phyloP scores from a whole-genome alignment of 2,888 invertebrate genomes.

The Lasius fuliginosus region DNA sequence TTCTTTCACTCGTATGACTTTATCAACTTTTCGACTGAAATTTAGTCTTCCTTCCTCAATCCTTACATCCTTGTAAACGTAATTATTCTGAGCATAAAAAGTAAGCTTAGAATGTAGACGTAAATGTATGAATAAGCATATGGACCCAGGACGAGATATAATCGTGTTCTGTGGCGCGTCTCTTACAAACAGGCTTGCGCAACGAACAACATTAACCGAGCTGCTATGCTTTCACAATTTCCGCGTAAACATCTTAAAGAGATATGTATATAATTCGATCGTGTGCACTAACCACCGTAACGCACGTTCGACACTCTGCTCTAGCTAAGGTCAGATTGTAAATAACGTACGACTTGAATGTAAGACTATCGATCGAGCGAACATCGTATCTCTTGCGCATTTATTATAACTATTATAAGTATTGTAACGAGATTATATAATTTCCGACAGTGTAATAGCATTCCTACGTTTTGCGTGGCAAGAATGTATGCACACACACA shows the following conservation, averaged over 20 bases:
- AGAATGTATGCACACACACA: constrained; percentile 50
- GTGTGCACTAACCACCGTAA: not conserved
- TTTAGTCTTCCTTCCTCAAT: constrained; percentile 68
- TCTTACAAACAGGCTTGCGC: constrained; percentile 43
- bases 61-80: constrained; percentile 38
- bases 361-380: constrained; percentile 31
- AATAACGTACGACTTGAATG: constrained; percentile 41
- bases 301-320: not conserved
- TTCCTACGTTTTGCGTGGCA: constrained; percentile 56
- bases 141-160: not conserved
- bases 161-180: not conserved
- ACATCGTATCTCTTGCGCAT: constrained; percentile 35
- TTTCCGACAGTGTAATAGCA: constrained; percentile 52
- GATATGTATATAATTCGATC: constrained; percentile 14
- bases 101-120: constrained; percentile 5
- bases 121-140: not conserved
- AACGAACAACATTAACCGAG: constrained; percentile 52
- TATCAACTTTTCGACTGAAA: constrained; percentile 48
- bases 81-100: constrained; percentile 38
- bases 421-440: constrained; percentile 36
- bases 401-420: constrained; percentile 50
- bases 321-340: constrained; percentile 44
- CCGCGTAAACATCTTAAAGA: constrained; percentile 13
- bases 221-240: constrained; percentile 54
- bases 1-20: constrained; percentile 60